phyloP scores from a whole-genome alignment of 2,888 invertebrate species.

The Polylopha cassiicola region DNA sequence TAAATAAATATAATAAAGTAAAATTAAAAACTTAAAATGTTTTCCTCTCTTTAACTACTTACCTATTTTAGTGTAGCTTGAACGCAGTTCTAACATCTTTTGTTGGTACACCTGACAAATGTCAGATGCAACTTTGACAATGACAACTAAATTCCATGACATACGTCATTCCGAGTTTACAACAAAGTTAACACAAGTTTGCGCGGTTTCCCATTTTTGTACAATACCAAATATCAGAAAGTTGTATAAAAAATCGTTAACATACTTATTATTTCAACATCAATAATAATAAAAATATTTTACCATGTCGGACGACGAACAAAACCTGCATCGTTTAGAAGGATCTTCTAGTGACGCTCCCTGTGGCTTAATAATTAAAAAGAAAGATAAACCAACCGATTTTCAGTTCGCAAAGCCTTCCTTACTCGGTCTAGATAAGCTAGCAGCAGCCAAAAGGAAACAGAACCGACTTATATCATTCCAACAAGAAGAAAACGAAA shows the following conservation, averaged over 20 bases:
- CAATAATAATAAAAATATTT: background rate
- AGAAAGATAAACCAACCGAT: constrained; percentile 72
- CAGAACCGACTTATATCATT: constrained; percentile 83
- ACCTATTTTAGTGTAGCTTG: no score
- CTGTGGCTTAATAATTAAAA: constrained; percentile 85
- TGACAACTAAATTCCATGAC: no score
- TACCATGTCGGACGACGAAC: constrained; percentile 67
- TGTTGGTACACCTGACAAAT: background rate
- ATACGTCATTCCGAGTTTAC: no score
- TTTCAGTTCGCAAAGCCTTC: constrained; percentile 88
- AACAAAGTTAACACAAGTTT: no score
- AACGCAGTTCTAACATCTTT: no score
- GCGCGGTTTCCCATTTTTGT: no score
- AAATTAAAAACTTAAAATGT: no score
- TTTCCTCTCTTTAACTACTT: no score
- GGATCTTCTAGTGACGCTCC: constrained; percentile 80
- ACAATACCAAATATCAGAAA: no score
- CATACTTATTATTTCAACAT: no score
- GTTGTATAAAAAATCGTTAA: no score
- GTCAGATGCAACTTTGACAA: constrained; percentile 14
- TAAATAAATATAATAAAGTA: no score
- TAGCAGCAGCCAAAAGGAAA: constrained; percentile 86
- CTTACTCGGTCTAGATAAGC: constrained; percentile 87
- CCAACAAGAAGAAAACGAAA: constrained; percentile 61
- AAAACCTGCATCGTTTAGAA: constrained; percentile 83